Percentiles rank a stretch among this genome's conserved stretches.
These are phyloP conservation scores for Solen grandis DNA, from an alignment of 1,140 invertebrate genomes.

Conservation along the genomic window DNA sequence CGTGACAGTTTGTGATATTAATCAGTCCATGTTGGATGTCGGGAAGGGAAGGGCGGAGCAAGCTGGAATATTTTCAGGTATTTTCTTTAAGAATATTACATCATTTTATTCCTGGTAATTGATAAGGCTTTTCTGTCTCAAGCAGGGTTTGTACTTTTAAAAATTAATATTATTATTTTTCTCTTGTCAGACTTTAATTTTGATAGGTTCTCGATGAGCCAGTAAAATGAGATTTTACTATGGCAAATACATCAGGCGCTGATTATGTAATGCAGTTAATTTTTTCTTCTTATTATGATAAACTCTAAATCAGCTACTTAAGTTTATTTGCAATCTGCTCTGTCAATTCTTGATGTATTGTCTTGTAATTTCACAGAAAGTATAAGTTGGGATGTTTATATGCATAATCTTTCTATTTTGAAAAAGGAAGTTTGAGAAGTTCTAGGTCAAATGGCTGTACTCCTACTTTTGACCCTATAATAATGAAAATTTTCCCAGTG, in stretches of 20 bases:
- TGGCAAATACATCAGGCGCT: not conserved
- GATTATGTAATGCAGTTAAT: no score
- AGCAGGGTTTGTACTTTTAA: not conserved
- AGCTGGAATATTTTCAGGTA: slow-evolving; percentile 79
- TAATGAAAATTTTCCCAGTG: no score
- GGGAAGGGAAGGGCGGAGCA: slow-evolving; percentile 89
- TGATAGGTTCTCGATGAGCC: not conserved
- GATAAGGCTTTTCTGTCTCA: not conserved
- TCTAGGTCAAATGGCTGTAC: no score
- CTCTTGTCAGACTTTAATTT: not conserved
- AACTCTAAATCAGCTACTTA: no score
- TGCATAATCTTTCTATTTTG: no score
- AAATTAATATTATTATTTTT: not conserved
- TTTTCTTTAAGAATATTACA: not conserved
- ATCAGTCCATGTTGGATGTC: slow-evolving; percentile 96
- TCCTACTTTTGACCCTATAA: no score
- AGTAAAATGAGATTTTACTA: not conserved
- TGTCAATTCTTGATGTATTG: no score
- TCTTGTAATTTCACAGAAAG: no score
- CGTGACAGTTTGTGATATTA: slow-evolving; percentile 97
- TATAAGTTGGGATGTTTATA: no score
- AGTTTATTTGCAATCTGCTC: no score
- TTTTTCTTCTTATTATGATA: no score
- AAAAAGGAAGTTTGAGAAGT: no score
- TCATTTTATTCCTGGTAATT: not conserved